Evolutionary conservation across 2,797 vertebrate genomes (phyloP).

Genomic region (Semaprochilodus insignis): DNA sequence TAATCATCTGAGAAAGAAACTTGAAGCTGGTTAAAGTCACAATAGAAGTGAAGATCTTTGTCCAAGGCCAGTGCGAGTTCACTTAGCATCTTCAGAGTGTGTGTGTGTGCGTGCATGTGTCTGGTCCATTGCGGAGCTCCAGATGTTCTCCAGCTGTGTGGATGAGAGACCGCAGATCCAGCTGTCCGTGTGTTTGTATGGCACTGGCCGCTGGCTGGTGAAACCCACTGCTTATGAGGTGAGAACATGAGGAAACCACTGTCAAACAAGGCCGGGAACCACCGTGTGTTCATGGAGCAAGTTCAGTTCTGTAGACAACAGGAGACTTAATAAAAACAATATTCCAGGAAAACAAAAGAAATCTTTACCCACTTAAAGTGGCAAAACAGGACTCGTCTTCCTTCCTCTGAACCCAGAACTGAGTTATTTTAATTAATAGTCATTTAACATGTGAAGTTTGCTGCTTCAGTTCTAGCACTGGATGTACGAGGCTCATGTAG

Average conservation of each 20-base stretch:
- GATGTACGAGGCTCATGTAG: too few relatives aligned
- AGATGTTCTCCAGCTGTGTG: constrained; percentile 60
- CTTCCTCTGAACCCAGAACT: too few relatives aligned
- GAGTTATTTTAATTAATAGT: too few relatives aligned
- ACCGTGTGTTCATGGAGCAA: neutral
- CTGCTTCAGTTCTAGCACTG: too few relatives aligned
- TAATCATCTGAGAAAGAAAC: too few relatives aligned
- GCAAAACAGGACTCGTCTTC: too few relatives aligned
- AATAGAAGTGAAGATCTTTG: neutral
- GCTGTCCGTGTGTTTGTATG: constrained; percentile 51
- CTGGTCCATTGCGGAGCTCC: constrained; percentile 47
- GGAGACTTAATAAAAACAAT: neutral
- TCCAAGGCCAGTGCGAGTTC: constrained; percentile 30
- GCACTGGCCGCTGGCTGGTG: constrained; percentile 39
- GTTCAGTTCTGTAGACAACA: neutral
- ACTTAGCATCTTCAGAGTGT: constrained; percentile 33
- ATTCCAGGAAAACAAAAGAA: neutral
- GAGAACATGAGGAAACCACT: constrained; percentile 59
- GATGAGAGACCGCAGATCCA: constrained; percentile 49
- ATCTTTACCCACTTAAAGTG: too few relatives aligned
- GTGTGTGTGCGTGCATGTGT: constrained; percentile 29
- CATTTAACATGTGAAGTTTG: too few relatives aligned
- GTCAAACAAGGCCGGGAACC: constrained; percentile 45
- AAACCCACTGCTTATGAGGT: constrained; percentile 58
- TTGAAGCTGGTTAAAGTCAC: neutral